phyloP scores from a whole-genome alignment of 2,113 vertebrate species.

The Phrynosoma platyrhinos region DNA sequence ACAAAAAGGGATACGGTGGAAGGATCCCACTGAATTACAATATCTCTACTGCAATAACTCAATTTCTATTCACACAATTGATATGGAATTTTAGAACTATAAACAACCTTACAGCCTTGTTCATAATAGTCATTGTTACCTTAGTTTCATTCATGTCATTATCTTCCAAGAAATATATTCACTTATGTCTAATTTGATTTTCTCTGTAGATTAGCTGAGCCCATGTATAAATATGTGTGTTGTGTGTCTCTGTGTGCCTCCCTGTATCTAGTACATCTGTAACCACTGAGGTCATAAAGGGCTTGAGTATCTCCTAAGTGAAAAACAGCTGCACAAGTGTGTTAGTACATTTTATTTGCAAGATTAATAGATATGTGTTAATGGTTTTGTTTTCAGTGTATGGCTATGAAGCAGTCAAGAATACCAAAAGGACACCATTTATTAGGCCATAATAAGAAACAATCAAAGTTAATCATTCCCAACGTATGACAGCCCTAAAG shows the following conservation, averaged over 20 bases:
- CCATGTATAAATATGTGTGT: not conserved
- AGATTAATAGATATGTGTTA: not conserved
- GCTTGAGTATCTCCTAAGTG: not conserved
- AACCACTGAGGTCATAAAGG: not conserved
- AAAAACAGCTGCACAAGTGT: not conserved
- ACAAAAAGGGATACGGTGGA: not conserved
- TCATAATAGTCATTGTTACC: not conserved
- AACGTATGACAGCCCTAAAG: no score
- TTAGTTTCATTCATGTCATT: conserved; percentile 11
- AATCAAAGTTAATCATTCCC: no score
- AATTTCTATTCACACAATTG: not conserved
- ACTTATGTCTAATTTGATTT: not conserved
- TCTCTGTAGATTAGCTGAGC: not conserved
- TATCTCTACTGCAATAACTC: not conserved
- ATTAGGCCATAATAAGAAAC: not conserved
- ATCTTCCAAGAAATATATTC: not conserved
- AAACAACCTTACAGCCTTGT: not conserved
- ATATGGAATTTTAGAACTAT: not conserved
- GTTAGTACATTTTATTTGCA: not conserved
- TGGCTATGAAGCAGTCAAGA: not conserved
- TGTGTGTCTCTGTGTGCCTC: not conserved
- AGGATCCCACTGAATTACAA: not conserved
- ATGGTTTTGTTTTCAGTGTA: not conserved
- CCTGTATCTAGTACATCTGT: not conserved
- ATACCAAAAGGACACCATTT: not conserved